Evolutionary conservation across 2,888 invertebrate species (phyloP).

Genomic region (Nemoura dubitans): DNA sequence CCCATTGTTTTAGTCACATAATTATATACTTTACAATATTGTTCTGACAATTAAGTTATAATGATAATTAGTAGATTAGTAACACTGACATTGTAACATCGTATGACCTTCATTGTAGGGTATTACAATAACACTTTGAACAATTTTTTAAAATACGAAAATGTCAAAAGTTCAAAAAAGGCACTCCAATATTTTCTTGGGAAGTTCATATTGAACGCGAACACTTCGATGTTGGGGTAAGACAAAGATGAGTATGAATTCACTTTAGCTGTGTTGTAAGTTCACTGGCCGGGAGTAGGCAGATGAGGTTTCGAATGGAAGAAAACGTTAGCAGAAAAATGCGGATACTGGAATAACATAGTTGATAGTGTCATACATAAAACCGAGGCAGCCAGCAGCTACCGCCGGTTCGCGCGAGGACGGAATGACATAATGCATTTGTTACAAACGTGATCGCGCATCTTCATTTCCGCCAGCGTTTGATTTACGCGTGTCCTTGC

Average conservation of each 20-base stretch:
- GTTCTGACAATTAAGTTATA: not conserved
- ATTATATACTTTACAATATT: not conserved
- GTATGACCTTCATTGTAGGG: no score
- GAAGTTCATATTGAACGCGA: no score
- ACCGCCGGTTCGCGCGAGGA: not conserved
- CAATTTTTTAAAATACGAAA: no score
- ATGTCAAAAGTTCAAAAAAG: no score
- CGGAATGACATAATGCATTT: not conserved
- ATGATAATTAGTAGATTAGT: not conserved
- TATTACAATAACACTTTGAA: no score
- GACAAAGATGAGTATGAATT: no score
- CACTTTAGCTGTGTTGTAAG: no score
- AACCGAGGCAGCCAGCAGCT: not conserved
- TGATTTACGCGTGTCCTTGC: not conserved
- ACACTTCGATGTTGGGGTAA: no score
- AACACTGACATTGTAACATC: not conserved
- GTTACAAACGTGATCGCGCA: not conserved
- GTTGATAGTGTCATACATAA: not conserved
- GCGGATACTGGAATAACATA: not conserved
- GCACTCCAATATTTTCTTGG: no score
- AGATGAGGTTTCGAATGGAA: not conserved
- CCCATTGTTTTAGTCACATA: not conserved
- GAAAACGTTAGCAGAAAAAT: not conserved
- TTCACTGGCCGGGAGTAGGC: no score
- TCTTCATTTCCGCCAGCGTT: conserved; percentile 12